A percentile compares a stretch with the other conserved stretches of the same genome.
Conservation (phyloP, 2,113 vertebrate species). For the Marcusenius ussheri region DNA sequence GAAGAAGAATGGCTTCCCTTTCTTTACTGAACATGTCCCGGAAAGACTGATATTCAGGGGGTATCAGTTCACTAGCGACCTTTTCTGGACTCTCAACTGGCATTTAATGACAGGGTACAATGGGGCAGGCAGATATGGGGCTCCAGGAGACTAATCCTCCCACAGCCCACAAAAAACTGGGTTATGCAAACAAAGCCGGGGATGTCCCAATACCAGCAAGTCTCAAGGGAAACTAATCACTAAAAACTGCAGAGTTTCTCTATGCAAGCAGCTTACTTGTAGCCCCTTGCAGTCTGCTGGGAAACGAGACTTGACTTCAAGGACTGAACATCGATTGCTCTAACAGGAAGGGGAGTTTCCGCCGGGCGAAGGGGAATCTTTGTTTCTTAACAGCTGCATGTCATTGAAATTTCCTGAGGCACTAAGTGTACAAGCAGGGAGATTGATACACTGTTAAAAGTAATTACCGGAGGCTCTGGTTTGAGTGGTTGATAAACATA, state of each 20-base stretch:
- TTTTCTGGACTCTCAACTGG: not conserved
- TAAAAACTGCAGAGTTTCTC: not conserved
- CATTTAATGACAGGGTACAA: not conserved
- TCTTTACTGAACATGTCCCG: not conserved
- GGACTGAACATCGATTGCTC: not conserved
- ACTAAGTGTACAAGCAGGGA: not conserved
- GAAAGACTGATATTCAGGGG: not conserved
- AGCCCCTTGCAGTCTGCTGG: not conserved
- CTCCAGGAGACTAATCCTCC: not conserved
- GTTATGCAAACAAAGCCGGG: not conserved
- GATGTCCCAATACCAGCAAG: not conserved
- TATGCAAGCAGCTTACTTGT: not conserved
- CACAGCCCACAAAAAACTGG: not conserved
- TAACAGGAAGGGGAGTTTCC: not conserved
- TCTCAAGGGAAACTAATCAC: not conserved
- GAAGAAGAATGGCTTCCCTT: not conserved
- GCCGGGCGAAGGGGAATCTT: not conserved
- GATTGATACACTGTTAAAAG: not conserved
- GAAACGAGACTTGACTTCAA: not conserved
- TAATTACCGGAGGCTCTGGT: not conserved
- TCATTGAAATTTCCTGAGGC: not conserved
- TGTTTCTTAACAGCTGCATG: not conserved
- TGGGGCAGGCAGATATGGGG: not conserved
- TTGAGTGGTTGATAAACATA: not conserved
- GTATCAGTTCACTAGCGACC: not conserved